Conservation (phyloP, 2,113 vertebrate genomes). For the Cyprinus carpio region DNA sequence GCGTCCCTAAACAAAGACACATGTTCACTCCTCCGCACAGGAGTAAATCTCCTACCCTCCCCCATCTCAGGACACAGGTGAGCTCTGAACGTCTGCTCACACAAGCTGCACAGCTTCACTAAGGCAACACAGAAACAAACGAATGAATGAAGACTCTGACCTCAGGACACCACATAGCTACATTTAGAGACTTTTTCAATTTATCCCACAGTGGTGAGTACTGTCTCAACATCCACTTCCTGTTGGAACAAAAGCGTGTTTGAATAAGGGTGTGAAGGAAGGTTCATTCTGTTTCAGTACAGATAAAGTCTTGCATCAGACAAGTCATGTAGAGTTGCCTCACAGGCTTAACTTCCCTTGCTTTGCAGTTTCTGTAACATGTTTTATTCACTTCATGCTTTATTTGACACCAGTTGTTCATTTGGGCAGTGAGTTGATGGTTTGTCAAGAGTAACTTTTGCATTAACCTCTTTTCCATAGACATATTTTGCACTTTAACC, state of each 20-base stretch:
- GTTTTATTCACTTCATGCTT: not conserved
- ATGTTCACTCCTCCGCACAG: slow-evolving; percentile 54
- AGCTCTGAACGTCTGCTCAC: not conserved
- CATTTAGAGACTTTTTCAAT: not conserved
- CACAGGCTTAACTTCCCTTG: not conserved
- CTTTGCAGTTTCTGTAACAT: not conserved
- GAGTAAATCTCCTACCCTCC: slow-evolving; percentile 53
- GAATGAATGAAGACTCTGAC: not conserved
- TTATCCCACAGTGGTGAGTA: slow-evolving; percentile 63
- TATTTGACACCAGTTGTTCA: not conserved
- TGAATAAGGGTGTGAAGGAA: slow-evolving; percentile 39
- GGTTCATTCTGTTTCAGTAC: slow-evolving; percentile 67
- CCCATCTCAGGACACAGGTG: slow-evolving; percentile 60
- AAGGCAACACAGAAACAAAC: slow-evolving; percentile 13
- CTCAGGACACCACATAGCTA: not conserved
- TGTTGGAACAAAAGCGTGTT: not conserved
- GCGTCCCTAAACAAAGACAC: slow-evolving; percentile 50
- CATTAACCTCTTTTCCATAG: not conserved
- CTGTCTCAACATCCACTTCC: slow-evolving; percentile 6
- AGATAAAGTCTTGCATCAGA: slow-evolving; percentile 74
- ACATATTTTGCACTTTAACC: not conserved
- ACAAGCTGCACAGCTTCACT: slow-evolving; percentile 4
- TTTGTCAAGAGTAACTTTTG: not conserved
- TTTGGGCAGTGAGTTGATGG: not conserved
- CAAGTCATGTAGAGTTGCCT: slow-evolving; percentile 60